These are phyloP conservation scores for Limanda limanda DNA, from an alignment of 2,113 vertebrate species.

Conservation along the genomic window DNA sequence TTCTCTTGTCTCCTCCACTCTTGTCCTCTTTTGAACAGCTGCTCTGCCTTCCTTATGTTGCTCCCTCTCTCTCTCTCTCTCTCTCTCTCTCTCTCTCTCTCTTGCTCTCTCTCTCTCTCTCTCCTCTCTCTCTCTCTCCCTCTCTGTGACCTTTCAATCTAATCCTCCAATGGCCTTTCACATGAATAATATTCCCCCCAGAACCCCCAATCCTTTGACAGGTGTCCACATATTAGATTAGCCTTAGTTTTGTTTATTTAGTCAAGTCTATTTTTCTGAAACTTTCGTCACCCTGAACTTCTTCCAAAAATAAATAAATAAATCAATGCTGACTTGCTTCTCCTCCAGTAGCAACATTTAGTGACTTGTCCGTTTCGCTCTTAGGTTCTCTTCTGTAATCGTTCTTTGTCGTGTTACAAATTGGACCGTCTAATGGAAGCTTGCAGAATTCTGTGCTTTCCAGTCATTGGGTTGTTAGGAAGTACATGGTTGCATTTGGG, in stretches of 20 bases:
- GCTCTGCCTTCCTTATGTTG: slow-evolving; percentile 73
- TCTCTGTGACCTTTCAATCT: slow-evolving; percentile 79
- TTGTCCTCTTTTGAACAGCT: slow-evolving; percentile 77
- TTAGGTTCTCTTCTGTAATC: slow-evolving; percentile 22
- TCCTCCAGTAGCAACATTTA: slow-evolving; percentile 32
- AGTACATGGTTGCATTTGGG: not conserved
- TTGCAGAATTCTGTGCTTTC: slow-evolving; percentile 53
- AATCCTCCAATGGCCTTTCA: slow-evolving; percentile 80
- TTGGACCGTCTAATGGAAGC: slow-evolving; percentile 51
- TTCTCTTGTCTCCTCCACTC: slow-evolving; percentile 48
- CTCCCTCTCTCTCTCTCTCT: not conserved
- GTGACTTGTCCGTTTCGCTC: slow-evolving; percentile 57
- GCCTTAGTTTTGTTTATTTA: slow-evolving; percentile 60
- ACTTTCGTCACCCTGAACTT: slow-evolving; percentile 34
- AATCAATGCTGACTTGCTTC: slow-evolving; percentile 25
- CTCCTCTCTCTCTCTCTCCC: slow-evolving; percentile 53
- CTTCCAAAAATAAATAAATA: slow-evolving; percentile 2
- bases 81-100: slow-evolving; percentile 54
- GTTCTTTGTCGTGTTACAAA: too few relatives aligned
- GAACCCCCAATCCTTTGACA: slow-evolving; percentile 65
- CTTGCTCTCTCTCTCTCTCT: slow-evolving; percentile 6
- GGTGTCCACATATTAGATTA: slow-evolving; percentile 68
- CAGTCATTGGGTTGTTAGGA: slow-evolving; percentile 38
- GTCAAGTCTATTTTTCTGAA: slow-evolving; percentile 39
- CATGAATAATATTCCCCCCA: slow-evolving; percentile 65